phyloP scores from a whole-genome alignment of 2,888 invertebrate genomes.

The Dynastes grantii region DNA sequence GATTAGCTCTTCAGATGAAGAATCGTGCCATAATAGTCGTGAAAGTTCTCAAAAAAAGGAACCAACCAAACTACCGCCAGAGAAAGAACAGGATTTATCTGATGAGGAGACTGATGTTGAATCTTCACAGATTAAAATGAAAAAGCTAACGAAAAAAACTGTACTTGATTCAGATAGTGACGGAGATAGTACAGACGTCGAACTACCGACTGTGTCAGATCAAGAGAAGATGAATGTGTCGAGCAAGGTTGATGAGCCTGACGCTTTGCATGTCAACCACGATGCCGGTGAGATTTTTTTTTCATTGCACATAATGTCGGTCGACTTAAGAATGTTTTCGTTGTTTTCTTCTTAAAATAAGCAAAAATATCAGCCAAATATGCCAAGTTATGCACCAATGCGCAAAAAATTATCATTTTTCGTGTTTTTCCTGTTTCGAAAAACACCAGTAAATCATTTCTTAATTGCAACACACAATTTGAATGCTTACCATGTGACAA shows the following conservation, averaged over 20 bases:
- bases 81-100: neutral
- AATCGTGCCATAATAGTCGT: neutral
- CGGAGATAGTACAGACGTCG: conserved; percentile 37
- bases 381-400: no score
- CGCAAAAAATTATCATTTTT: no score
- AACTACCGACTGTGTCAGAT: neutral
- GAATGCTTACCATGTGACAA: neutral
- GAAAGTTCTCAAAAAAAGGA: neutral
- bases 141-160: conserved; percentile 21
- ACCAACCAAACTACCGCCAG: neutral
- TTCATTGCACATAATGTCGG: no score
- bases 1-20: conserved; percentile 17
- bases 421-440: no score
- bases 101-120: conserved; percentile 47
- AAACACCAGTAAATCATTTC: no score
- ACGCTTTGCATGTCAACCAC: neutral
- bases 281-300: conserved; percentile 5
- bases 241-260: neutral
- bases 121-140: conserved; percentile 12
- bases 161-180: conserved; percentile 29
- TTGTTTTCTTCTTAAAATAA: no score
- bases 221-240: neutral
- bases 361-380: no score
- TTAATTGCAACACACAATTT: neutral
- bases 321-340: no score